Evolutionary conservation across 1,140 invertebrate genomes (phyloP), one percentile per base, ranked within the genome.

Genomic region (Magallana ariakensis): DNA sequence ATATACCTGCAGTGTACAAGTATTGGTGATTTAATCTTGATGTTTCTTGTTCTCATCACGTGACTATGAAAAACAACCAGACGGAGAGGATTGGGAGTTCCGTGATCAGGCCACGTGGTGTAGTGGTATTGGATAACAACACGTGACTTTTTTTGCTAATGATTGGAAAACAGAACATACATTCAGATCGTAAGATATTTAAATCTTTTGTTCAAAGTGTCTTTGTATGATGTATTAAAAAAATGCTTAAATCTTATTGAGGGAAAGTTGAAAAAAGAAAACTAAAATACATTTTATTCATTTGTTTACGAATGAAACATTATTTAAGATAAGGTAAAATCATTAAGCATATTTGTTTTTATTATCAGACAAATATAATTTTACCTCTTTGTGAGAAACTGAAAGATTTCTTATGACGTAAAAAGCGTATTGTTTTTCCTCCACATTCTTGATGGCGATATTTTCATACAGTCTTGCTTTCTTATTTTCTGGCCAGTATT

Each of bases 1-100:
- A n/a, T 26, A n/a, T 85, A 85, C 85, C 85, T 85, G 85, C 85
- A 85, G n/a, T 85, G 85, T 4, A 85, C 70, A 5, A 80, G 5
- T 56, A 1, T 55, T 80, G 85, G 70, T 54, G 46, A 13, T 22
- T 57, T 22, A 3, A 22, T 54, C 6, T 82, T 19, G 16, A 22
- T 82, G 66, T 10, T 0, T 26, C 22, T 19, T 16, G 46, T 54
- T 22, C 80, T 55, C 54, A n/a, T n/a, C 19, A 82, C 53, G n/a
- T 82, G 46, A 82, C 54, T 6, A 22, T 85, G 54, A 55, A 85
- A 85, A 9, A 85, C 55, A n/a, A 85, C 70, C 15, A 85, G 55
- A 57, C 55, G 15, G n/a, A 75, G 26, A 3, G 84, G 70, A n/a
- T 80, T 15, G 1, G 84, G 84, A 6, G 70, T 80, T 0, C 84